Evolutionary conservation across 2,113 vertebrate genomes (phyloP), one percentile per base, ranked within the genome.

Genomic region (Panthera tigris): DNA sequence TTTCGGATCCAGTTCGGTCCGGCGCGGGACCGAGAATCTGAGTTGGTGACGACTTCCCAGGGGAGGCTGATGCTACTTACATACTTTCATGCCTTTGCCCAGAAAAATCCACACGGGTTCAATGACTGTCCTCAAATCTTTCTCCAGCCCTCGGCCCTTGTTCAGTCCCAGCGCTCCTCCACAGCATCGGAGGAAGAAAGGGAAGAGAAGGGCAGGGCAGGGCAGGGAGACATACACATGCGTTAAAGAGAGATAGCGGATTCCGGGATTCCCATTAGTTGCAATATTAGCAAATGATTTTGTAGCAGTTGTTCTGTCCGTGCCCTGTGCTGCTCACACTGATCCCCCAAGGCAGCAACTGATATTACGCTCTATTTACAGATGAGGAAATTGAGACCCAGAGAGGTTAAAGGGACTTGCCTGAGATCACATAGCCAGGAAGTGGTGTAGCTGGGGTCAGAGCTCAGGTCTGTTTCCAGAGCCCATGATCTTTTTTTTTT

Each of bases 1-100:
- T 7, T 48, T 82, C n/a, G 25, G 86, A 39, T 2, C 36, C 48
- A 25, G 6, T 1, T 1, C 48, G 41, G 36, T 74, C 74, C 31
- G 45, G 36, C 36, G 6, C 10, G 27, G 18, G 61, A 25, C 29
- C 3, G 2, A 7, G 80, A 61, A 66, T 68, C 11, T 19, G 55
- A 19, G 27, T 39, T n/a, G 27, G 76, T 91, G 19, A 55, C 41
- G 12, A 3, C 21, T 39, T 86, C 41, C 73, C 16, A 12, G 29
- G n/a, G 15, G 41, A 16, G 10, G 3, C 25, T 7, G 48, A 63
- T 36, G n/a, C 23, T 74, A 19, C 21, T 41, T 48, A 13, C 12
- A 45, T 3, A 5, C 0, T 1, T 18, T 16, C 14, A 18, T 19
- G 5, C 12, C 23, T 10, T 66, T 2, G 13, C 13, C 36, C 7